phyloP scores from a whole-genome alignment of 2,888 invertebrate genomes.

The Drosophila quinaria region DNA sequence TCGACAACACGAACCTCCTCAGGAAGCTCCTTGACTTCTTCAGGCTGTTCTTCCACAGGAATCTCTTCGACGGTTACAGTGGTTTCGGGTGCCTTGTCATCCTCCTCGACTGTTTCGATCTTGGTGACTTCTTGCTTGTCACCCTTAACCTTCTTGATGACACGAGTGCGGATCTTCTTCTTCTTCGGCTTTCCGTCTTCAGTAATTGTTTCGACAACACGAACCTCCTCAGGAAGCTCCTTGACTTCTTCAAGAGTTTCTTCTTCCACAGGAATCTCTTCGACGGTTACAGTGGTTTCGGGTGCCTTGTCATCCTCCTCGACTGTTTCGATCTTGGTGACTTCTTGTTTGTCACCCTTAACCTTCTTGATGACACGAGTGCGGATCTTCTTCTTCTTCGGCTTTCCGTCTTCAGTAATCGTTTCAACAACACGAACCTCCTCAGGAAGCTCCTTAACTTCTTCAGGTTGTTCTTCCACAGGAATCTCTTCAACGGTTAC shows the following conservation, averaged over 20 bases:
- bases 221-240: constrained; percentile 24
- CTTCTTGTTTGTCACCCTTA: constrained; percentile 41
- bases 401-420: constrained; percentile 31
- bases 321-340: constrained; percentile 38
- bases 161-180: constrained; percentile 37
- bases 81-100: constrained; percentile 27
- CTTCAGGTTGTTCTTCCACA: too few relatives aligned
- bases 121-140: constrained; percentile 34
- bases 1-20: constrained; percentile 28
- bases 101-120: constrained; percentile 38
- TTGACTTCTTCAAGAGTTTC: constrained; percentile 15
- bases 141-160: constrained; percentile 38
- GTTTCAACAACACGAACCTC: constrained; percentile 35
- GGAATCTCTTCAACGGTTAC: constrained; percentile 26
- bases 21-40: constrained; percentile 25
- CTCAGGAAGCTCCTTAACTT: constrained; percentile 31
- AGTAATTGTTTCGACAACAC: constrained; percentile 9
- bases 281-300: constrained; percentile 29
- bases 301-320: constrained; percentile 34
- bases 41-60: constrained; percentile 17
- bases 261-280: constrained; percentile 20
- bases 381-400: constrained; percentile 37
- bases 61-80: constrained; percentile 26
- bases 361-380: constrained; percentile 40
- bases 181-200: constrained; percentile 30